Evolutionary conservation across 2,888 invertebrate species (phyloP), one percentile per base, ranked within the genome.

Genomic region (Mesochorus sp.): DNA sequence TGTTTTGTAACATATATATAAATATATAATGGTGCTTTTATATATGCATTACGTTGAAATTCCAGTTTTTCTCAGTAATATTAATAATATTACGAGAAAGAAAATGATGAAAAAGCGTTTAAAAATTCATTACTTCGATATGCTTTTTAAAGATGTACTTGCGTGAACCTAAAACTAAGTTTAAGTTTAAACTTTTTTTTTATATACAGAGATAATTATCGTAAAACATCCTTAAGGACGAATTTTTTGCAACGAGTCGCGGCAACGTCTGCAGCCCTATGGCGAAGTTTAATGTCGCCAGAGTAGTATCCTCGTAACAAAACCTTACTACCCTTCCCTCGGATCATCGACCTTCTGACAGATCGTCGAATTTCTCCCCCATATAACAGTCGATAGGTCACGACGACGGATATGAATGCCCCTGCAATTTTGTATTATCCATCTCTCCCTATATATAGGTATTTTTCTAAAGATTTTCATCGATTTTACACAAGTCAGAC

Each of bases 251-350:
- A n/a, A n/a, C n/a, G 37, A 21, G 12, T 37, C 37, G 12, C 19
- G 21, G 19, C 14, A 28, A 51, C 14, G 51, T n/a, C 12, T 4
- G 39, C 5, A 5, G 57, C 39, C n/a, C 24, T 4, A 19, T 21
- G 39, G 57, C 57, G 10, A 37, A 57, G 14, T 57, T 57, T 57
- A 8, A 34, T 55, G 5, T 39, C 5, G 5, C 57, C 39, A 39
- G n/a, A 19, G 3, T 24, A 2, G 37, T 51, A 26, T 26, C 51
- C 12, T 28, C 3, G n/a, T 24, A 34, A 53, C 14, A 51, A 14
- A 66, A 34, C 21, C 57, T 57, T 57, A 68, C 47, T 37, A 34
- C 34, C 34, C 31, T 57, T 55, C 57, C 47, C 47, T 57, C 57
- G 34, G 47, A 57, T 47, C 68, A 68, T 68, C 21, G 57, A 34